Conservation (phyloP, 1,140 invertebrate species). For the Euwallacea similis region DNA sequence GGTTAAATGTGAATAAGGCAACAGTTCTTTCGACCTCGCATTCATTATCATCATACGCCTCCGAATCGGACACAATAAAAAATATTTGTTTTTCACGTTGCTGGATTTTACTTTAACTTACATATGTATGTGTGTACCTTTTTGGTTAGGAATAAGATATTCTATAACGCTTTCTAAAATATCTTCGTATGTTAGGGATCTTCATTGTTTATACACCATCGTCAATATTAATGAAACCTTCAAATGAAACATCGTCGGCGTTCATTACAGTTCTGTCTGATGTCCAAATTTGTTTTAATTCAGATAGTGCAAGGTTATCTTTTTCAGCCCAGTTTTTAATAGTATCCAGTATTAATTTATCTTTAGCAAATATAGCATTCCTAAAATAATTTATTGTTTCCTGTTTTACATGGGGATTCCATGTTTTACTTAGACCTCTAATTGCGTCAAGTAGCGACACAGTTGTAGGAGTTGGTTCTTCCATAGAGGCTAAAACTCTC, state of each 20-base stretch:
- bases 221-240: slow-evolving; percentile 31
- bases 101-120: neutral
- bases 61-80: neutral
- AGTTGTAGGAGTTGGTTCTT: slow-evolving; percentile 28
- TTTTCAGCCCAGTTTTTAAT: slow-evolving; percentile 16
- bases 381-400: slow-evolving; percentile 9
- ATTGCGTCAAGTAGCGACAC: slow-evolving; percentile 30
- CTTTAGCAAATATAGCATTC: slow-evolving; percentile 30
- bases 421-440: slow-evolving; percentile 17
- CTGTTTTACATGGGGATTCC: slow-evolving; percentile 12
- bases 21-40: neutral
- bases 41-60: neutral
- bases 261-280: slow-evolving; percentile 8
- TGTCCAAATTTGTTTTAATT: slow-evolving; percentile 28
- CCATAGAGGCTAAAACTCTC: neutral
- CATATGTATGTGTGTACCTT: neutral
- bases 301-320: slow-evolving; percentile 22
- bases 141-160: slow-evolving; percentile 2
- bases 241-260: slow-evolving; percentile 21
- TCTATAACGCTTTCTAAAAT: slow-evolving; percentile 13
- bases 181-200: slow-evolving; percentile 11
- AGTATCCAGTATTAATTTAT: slow-evolving; percentile 21
- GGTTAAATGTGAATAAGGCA: neutral
- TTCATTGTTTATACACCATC: slow-evolving; percentile 22
- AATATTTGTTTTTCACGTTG: neutral